A percentile compares a stretch with the other conserved stretches of the same genome.
Conservation (phyloP, 2,797 vertebrate species). For the Mallotus villosus region DNA sequence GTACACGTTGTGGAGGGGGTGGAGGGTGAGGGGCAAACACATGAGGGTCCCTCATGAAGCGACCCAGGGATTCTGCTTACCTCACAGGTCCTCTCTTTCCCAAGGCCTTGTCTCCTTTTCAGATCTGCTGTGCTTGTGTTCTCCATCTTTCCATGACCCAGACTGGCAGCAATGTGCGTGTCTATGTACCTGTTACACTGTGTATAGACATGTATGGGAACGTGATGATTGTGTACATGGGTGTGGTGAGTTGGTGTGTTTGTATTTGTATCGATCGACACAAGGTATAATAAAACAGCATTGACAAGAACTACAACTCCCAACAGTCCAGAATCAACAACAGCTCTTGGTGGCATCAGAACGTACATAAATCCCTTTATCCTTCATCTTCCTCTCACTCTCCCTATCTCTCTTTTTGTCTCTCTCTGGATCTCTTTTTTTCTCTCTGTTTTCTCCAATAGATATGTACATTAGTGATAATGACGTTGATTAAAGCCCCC, state of each 20-base stretch:
- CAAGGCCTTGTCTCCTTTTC: conserved; percentile 50
- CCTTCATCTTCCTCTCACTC: not conserved
- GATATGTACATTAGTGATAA: conserved; percentile 43
- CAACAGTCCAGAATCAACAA: too few species aligned
- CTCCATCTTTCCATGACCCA: conserved; percentile 55
- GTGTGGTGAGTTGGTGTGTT: conserved; percentile 41
- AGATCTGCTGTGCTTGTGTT: conserved; percentile 62
- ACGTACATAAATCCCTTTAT: not conserved
- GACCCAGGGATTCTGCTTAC: conserved; percentile 46
- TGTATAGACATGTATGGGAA: not conserved
- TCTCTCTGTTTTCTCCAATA: not conserved
- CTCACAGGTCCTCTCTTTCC: conserved; percentile 45
- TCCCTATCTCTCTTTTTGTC: conserved; percentile 35
- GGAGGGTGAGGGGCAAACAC: conserved; percentile 12
- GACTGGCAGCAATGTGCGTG: conserved; percentile 31
- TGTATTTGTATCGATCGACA: conserved; percentile 13
- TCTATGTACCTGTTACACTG: conserved; percentile 4
- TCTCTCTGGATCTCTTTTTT: conserved; percentile 28
- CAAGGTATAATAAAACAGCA: not conserved
- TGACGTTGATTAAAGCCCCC: conserved; percentile 50
- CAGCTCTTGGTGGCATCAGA: not conserved
- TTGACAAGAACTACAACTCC: not conserved
- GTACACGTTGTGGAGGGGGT: not conserved
- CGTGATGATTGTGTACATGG: not conserved
- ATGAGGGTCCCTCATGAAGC: conserved; percentile 55